phyloP scores from a whole-genome alignment of 2,797 vertebrate genomes.

The Melopsittacus undulatus region DNA sequence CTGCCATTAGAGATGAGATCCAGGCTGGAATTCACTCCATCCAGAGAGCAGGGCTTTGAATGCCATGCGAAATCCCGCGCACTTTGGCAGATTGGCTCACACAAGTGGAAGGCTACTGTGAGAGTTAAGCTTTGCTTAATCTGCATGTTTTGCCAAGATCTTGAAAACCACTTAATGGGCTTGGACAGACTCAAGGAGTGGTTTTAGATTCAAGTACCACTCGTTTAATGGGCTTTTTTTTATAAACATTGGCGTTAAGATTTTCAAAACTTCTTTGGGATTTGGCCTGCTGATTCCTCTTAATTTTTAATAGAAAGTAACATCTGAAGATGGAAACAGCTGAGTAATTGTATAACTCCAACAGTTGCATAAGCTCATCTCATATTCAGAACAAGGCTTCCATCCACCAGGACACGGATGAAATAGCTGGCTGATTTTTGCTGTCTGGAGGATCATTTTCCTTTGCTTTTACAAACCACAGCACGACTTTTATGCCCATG shows the following conservation, averaged over 20 bases:
- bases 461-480: not conserved
- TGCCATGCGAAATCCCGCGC: not conserved
- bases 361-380: not conserved
- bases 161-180: constrained; percentile 50
- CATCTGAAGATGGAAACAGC: constrained; percentile 1
- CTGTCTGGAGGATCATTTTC: not conserved
- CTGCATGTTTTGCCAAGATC: constrained; percentile 38
- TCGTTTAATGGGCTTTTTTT: constrained; percentile 49
- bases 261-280: constrained; percentile 36
- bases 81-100: not conserved
- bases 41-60: not conserved
- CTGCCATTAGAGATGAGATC: not conserved
- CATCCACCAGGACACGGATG: not conserved
- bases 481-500: not conserved
- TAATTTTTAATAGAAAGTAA: constrained; percentile 46
- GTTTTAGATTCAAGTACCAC: constrained; percentile 38
- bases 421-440: not conserved
- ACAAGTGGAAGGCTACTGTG: not conserved
- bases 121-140: constrained; percentile 26
- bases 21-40: not conserved
- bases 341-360: not conserved
- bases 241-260: constrained; percentile 19
- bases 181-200: not conserved
- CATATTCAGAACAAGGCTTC: not conserved
- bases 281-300: constrained; percentile 7